Conservation (phyloP, 2,797 vertebrate genomes). For the Peromyscus attwateri region DNA sequence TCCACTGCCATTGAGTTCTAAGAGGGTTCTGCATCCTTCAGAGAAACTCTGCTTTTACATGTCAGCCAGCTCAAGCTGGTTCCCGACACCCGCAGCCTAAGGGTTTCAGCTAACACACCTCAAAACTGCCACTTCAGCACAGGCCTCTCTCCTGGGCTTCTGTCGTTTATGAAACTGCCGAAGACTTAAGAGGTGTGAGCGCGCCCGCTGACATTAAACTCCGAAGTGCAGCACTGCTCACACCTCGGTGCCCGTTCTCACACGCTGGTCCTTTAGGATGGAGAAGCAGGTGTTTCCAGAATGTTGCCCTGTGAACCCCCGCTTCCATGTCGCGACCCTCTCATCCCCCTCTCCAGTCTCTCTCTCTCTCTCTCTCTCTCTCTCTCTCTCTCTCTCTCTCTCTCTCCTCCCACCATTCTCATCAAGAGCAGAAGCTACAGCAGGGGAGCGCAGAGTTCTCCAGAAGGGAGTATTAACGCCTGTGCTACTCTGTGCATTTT, state of each 20-base stretch:
- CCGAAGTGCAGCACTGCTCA: slow-evolving; percentile 54
- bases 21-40: neutral
- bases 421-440: neutral
- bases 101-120: slow-evolving; percentile 51
- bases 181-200: slow-evolving; percentile 77
- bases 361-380: neutral
- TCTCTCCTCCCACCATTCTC: neutral
- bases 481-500: neutral
- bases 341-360: neutral
- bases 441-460: neutral
- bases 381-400: neutral
- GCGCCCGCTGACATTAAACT: slow-evolving; percentile 52
- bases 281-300: slow-evolving; percentile 80
- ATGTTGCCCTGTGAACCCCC: neutral
- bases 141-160: slow-evolving; percentile 58
- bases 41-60: slow-evolving; percentile 50
- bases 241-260: slow-evolving; percentile 47
- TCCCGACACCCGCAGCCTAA: slow-evolving; percentile 60
- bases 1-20: neutral
- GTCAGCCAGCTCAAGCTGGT: slow-evolving; percentile 41
- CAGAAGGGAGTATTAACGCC: too few relatives aligned
- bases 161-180: slow-evolving; percentile 56
- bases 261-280: slow-evolving; percentile 21
- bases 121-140: slow-evolving; percentile 60
- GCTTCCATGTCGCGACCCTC: neutral